Evolutionary conservation across 2,113 vertebrate species (phyloP).

Genomic region (Gallinago paraguaiae): DNA sequence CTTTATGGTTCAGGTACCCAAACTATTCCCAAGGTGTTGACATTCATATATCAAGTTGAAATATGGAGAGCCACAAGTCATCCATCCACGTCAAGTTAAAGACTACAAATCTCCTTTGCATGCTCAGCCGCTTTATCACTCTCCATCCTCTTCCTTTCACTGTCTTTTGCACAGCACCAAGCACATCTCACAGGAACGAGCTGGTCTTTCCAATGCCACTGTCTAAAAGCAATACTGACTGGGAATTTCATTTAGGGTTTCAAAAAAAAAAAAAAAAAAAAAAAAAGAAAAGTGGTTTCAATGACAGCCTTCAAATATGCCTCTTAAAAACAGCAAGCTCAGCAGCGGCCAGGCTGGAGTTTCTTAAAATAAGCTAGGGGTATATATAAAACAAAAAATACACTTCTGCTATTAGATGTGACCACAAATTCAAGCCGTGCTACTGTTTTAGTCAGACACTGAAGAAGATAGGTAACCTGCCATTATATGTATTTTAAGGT

Average conservation of each 20-base stretch:
- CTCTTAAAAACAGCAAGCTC: neutral
- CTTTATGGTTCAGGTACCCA: neutral
- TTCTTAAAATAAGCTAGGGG: neutral
- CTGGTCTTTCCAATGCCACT: neutral
- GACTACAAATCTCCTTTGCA: slow-evolving; percentile 17
- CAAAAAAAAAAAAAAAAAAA: neutral
- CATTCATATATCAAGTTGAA: slow-evolving; percentile 20
- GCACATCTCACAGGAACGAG: neutral
- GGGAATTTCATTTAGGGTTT: neutral
- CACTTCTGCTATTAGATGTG: neutral
- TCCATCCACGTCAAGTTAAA: neutral
- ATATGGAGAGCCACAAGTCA: neutral
- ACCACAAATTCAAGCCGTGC: neutral
- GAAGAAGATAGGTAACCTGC: neutral
- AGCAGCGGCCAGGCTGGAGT: neutral
- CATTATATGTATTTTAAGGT: neutral
- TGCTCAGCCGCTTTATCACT: neutral
- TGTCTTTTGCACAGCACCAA: neutral
- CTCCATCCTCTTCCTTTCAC: neutral
- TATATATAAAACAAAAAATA: neutral
- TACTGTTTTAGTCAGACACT: neutral
- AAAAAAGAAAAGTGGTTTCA: neutral
- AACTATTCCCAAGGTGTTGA: neutral
- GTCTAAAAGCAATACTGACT: neutral
- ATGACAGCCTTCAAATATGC: neutral